These are phyloP conservation scores for Vanessa tameamea DNA, from an alignment of 1,140 invertebrate genomes.

Conservation along the genomic window DNA sequence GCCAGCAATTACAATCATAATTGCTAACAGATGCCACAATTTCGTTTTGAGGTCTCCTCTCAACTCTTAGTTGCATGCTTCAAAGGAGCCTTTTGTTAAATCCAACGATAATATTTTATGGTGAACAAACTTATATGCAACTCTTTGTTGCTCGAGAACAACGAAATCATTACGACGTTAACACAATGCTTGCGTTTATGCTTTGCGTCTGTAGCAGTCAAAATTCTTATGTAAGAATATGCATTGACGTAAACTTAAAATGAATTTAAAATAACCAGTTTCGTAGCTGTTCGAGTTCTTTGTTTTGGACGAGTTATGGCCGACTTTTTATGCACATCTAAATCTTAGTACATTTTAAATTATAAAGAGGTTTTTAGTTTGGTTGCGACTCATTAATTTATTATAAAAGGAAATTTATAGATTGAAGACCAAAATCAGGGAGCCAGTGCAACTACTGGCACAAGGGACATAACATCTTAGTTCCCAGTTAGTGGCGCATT, in stretches of 20 bases:
- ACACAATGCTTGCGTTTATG: slow-evolving; percentile 23
- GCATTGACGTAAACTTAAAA: no score
- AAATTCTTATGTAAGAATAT: neutral
- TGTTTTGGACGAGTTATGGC: neutral
- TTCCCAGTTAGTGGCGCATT: no score
- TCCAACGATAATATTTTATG: slow-evolving; percentile 38
- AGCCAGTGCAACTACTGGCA: no score
- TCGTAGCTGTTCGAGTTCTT: neutral
- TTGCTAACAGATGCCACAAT: slow-evolving; percentile 49
- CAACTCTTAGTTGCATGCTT: slow-evolving; percentile 35
- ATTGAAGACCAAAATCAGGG: no score
- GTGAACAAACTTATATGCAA: slow-evolving; percentile 33
- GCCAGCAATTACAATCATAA: slow-evolving; percentile 49
- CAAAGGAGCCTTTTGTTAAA: slow-evolving; percentile 43
- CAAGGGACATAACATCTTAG: no score
- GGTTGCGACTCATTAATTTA: no score
- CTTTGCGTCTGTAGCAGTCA: neutral
- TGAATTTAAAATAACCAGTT: no score
- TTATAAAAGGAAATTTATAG: no score
- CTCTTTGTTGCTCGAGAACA: slow-evolving; percentile 36
- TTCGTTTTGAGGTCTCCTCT: slow-evolving; percentile 39
- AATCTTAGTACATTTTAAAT: no score
- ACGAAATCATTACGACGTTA: slow-evolving; percentile 25
- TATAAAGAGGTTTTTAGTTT: no score
- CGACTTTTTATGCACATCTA: no score